phyloP scores from a whole-genome alignment of 2,113 vertebrate species.

The Corapipo altera region DNA sequence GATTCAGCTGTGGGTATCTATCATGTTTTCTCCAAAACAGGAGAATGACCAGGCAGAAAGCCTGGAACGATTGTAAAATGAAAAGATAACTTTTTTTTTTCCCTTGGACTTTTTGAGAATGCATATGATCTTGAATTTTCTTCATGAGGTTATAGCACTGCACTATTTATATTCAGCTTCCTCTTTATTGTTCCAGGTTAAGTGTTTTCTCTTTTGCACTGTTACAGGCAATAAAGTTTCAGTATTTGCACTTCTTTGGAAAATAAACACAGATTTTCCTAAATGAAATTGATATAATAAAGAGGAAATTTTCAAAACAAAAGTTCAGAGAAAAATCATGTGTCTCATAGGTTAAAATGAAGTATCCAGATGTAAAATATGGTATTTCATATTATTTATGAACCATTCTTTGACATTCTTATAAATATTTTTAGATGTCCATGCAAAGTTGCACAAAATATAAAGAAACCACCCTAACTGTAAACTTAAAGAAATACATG shows the following conservation, averaged over 20 bases:
- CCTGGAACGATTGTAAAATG: neutral
- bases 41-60: neutral
- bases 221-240: neutral
- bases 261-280: constrained; percentile 18
- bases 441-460: neutral
- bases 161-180: neutral
- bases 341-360: neutral
- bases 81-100: neutral
- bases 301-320: neutral
- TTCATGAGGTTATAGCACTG: neutral
- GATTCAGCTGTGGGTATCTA: neutral
- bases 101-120: neutral
- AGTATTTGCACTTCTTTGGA: neutral
- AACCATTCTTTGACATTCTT: neutral
- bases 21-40: neutral
- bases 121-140: neutral
- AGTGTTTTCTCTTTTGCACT: neutral
- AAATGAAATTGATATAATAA: neutral
- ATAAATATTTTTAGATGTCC: neutral
- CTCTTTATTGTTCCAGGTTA: neutral
- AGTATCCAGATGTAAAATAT: neutral
- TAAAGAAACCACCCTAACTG: rapidly evolving
- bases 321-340: neutral
- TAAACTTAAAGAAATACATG: neutral
- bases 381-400: neutral